Evolutionary conservation across 2,888 invertebrate genomes (phyloP).

Genomic region (Agrotis segetum): DNA sequence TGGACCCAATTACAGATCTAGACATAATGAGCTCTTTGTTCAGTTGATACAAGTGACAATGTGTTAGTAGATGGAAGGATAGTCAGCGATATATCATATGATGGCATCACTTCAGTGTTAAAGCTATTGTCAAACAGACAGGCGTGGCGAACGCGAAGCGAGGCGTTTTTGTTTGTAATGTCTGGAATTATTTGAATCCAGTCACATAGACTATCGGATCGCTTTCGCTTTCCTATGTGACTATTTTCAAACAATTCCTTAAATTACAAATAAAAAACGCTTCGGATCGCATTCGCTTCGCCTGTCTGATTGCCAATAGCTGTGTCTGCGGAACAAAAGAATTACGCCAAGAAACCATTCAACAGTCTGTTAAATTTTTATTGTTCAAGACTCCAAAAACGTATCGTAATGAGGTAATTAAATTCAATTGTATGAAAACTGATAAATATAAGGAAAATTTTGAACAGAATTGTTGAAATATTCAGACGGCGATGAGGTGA

Average conservation of each 20-base stretch:
- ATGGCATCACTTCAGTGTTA: slow-evolving; percentile 51
- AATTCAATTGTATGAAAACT: slow-evolving; percentile 19
- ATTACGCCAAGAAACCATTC: slow-evolving; percentile 36
- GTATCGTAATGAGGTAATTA: slow-evolving; percentile 36
- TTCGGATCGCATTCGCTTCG: too few relatives aligned
- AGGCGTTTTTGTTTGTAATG: too few relatives aligned
- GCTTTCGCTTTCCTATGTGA: too few relatives aligned
- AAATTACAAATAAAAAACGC: too few relatives aligned
- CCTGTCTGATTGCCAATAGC: too few relatives aligned
- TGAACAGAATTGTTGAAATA: background rate
- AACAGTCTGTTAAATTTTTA: slow-evolving; percentile 19
- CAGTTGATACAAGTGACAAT: slow-evolving; percentile 61
- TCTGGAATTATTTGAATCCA: too few relatives aligned
- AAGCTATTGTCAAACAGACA: too few relatives aligned
- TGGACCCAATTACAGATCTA: slow-evolving; percentile 62
- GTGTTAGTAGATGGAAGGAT: slow-evolving; percentile 60
- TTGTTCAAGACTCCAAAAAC: slow-evolving; percentile 26
- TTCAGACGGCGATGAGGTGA: background rate
- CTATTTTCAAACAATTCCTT: too few relatives aligned
- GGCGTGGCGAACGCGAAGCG: too few relatives aligned
- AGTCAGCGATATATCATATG: slow-evolving; percentile 53
- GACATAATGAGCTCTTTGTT: slow-evolving; percentile 69
- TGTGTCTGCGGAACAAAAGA: slow-evolving; percentile 52
- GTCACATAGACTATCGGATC: too few relatives aligned
- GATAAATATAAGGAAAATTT: background rate